Percentiles rank a stretch among this genome's conserved stretches.
phyloP scores from a whole-genome alignment of 2,888 invertebrate genomes.

The Taphrorychus bicolor region DNA sequence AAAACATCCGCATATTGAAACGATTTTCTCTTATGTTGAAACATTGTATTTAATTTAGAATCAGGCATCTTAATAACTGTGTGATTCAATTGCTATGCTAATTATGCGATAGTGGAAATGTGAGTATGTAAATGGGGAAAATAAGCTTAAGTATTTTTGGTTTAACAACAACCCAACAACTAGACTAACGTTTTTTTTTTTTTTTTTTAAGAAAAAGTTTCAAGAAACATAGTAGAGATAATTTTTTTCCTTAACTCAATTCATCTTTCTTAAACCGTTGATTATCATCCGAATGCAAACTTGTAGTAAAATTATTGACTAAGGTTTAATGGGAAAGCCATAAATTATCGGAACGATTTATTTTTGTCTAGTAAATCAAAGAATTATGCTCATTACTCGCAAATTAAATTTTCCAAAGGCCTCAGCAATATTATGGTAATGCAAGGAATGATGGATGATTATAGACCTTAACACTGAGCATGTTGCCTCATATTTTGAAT shows the following conservation, averaged over 20 bases:
- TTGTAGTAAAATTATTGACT: not conserved
- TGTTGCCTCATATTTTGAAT: constrained; percentile 10
- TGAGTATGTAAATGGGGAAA: not conserved
- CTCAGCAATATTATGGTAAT: constrained; percentile 6
- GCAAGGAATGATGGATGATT: constrained; percentile 5
- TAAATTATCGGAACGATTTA: constrained; percentile 1
- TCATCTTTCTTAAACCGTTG: too few relatives aligned
- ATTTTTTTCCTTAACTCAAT: too few relatives aligned
- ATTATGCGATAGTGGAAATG: not conserved
- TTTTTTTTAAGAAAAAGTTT: too few relatives aligned
- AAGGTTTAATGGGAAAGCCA: not conserved
- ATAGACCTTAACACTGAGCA: constrained; percentile 2
- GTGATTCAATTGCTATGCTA: not conserved
- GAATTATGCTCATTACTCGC: constrained; percentile 3
- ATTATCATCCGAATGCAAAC: not conserved
- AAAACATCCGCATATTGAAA: not conserved
- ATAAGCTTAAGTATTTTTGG: not conserved
- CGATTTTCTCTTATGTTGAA: constrained; percentile 2
- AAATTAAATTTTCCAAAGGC: constrained; percentile 8
- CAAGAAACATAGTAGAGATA: too few relatives aligned
- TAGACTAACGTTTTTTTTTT: too few relatives aligned
- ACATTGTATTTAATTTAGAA: not conserved
- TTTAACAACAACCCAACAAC: not conserved
- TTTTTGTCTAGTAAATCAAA: constrained; percentile 8
- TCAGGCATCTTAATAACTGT: not conserved